Base-by-base conservation (phyloP, 2,888 invertebrate genomes). In the Oscheius sp. region DNA sequence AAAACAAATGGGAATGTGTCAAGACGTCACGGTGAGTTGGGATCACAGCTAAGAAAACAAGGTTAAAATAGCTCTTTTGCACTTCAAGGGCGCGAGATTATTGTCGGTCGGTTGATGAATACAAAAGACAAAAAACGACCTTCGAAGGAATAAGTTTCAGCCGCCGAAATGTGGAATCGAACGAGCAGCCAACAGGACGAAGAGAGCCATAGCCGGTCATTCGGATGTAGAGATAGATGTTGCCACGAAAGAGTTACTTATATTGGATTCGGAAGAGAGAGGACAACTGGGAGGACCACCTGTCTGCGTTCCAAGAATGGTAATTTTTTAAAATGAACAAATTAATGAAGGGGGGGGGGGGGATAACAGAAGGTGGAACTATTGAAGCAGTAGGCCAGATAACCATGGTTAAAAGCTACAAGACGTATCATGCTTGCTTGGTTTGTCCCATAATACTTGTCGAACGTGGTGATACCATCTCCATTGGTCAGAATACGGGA, bases 1-100 rank as follows among this genome's bases (percentile, higher is more conserved):
- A 71, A 85, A 83, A 45, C 80, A 81, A 36, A 82, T 85, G 82
- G 82, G 81, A 57, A 77, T 83, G 74, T 86, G 85, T 63, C 74
- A 77, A 33, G 84, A 81, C 17, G 77, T 85, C 14, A 84, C 85
- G 67, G 85, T 85, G 64, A 73, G 72, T 54, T 5, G 80, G 80
- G 82, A 80, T 14, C 82, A 80, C 32, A 77, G 67, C 54, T 82
- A 80, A 33, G 76, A 72, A 33, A 68, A 57, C 32, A 67, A 62
- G 26, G 50, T 45, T 12, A 50, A 63, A 22, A 64, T 63, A 28
- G 59, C 30, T 61, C 56, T 36, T n/a, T 56, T 36, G 20, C 38
- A 56, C 20, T 24, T 38, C 41, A 41, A 59, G 59, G 41, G 59
- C 59, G 59, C 44, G 20, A 44, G 44, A 44, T 44, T 32, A 33